Percentiles rank a stretch among this genome's conserved stretches.
Conservation (phyloP, 2,113 vertebrate species). For the Pavo muticus region DNA sequence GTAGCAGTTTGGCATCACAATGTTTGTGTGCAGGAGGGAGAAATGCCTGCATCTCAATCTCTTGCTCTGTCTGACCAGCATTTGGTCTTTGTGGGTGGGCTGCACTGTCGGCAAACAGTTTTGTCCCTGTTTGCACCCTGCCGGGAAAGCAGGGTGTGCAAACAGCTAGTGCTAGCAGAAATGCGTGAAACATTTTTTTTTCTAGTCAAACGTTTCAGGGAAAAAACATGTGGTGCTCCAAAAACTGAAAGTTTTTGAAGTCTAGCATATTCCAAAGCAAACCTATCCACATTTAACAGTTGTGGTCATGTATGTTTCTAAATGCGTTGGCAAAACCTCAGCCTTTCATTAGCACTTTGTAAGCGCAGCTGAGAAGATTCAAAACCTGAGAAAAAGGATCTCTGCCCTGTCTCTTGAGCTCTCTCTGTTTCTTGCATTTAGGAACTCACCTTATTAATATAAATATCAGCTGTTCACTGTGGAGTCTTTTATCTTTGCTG, state of each 20-base stretch:
- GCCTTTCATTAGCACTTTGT: slow-evolving; percentile 32
- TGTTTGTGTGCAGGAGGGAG: neutral
- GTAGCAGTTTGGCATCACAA: accelerated
- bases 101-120: neutral
- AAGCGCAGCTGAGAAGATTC: slow-evolving; percentile 19
- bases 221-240: neutral
- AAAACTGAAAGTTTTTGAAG: neutral
- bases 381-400: slow-evolving; percentile 19
- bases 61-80: neutral
- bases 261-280: slow-evolving; percentile 9
- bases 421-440: slow-evolving; percentile 29
- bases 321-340: neutral
- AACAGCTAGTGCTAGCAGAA: neutral
- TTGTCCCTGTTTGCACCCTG: neutral
- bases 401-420: neutral
- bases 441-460: slow-evolving; percentile 25
- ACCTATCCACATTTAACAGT: neutral
- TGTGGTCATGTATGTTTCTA: neutral
- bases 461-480: slow-evolving; percentile 19
- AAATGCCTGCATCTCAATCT: neutral
- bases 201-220: slow-evolving; percentile 9
- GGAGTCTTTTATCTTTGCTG: slow-evolving; percentile 36
- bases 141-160: neutral
- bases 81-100: slow-evolving; percentile 29
- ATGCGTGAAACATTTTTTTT: neutral